Base-by-base conservation (phyloP, 2,888 invertebrate genomes). In the Minunthozetes semirufus region DNA sequence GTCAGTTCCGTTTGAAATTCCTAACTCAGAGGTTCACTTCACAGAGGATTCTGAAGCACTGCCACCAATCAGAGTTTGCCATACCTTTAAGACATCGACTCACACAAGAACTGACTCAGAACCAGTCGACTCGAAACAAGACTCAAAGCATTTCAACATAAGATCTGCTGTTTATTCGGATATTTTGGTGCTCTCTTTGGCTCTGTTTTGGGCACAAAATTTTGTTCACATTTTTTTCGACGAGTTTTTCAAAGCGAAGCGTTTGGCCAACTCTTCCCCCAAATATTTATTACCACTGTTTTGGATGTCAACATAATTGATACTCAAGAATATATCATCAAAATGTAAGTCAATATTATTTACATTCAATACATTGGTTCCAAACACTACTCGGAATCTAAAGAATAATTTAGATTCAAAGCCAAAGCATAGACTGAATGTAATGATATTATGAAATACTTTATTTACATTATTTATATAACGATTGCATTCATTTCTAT, bases 151-250 rank as follows among this genome's bases (percentile, higher is more conserved):
- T 61, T 61, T 53, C 53, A 53, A 53, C 29, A 27, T 25, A 29
- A 61, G 17, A 61, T 25, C 61, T 29, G 29, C 5, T 50, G 50
- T 61, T 61, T 61, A 61, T 61, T 61, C 29, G 61, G 61, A 61
- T 61, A 61, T 61, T 61, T 61, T 61, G 61, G 61, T 61, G 61
- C 61, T 61, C 61, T 61, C 15, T 61, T 61, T 61, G 29, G 56
- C 33, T 33, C 61, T 61, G 27, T 61, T 4, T 61, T 61, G 25
- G 29, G 56, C 33, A 5, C 29, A 27, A 61, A 61, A 29, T 2
- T 61, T 61, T 61, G 13, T 11, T 27, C 46, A 48, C n/a, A 53
- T 53, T 53, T n/a, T 19, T n/a, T 3, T 19, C n/a, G 5, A n/a
- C 4, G 19, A 8, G 1, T 8, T 8, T n/a, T 4, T 53, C 19